Percentiles rank a stretch among this genome's conserved stretches.
phyloP scores from a whole-genome alignment of 2,113 vertebrate species.

The Struthidea cinerea region DNA sequence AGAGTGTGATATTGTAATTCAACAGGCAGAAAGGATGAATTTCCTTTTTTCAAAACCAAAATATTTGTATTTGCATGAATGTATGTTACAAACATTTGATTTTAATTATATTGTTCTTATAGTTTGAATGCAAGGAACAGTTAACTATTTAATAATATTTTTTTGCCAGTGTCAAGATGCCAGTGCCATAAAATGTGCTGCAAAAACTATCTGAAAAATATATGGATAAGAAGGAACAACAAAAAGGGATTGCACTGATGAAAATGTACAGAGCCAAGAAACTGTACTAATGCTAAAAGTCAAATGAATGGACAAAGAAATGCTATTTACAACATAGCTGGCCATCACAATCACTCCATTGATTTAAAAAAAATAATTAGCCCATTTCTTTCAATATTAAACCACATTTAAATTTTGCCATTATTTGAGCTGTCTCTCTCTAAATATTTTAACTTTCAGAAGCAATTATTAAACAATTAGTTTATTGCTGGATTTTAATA shows the following conservation, averaged over 20 bases:
- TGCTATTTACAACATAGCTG: conserved; percentile 34
- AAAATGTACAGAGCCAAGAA: conserved; percentile 15
- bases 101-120: not conserved
- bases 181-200: not conserved
- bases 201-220: not conserved
- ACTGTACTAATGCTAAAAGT: conserved; percentile 27
- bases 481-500: not conserved
- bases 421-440: conserved; percentile 5
- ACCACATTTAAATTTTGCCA: conserved; percentile 28
- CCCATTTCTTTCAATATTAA: conserved; percentile 40
- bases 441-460: conserved; percentile 14
- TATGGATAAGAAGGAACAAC: not conserved
- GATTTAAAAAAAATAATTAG: conserved; percentile 9
- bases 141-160: not conserved
- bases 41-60: not conserved
- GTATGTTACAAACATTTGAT: not conserved
- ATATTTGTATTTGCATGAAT: not conserved
- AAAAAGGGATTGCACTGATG: not conserved
- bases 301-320: conserved; percentile 65
- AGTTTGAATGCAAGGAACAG: not conserved
- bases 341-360: conserved; percentile 50
- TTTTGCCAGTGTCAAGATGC: not conserved
- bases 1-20: not conserved
- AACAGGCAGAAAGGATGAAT: not conserved
- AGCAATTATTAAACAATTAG: not conserved